Conservation (phyloP, 92 coral and sea anemone species). For the Zoanthus sociatus region DNA sequence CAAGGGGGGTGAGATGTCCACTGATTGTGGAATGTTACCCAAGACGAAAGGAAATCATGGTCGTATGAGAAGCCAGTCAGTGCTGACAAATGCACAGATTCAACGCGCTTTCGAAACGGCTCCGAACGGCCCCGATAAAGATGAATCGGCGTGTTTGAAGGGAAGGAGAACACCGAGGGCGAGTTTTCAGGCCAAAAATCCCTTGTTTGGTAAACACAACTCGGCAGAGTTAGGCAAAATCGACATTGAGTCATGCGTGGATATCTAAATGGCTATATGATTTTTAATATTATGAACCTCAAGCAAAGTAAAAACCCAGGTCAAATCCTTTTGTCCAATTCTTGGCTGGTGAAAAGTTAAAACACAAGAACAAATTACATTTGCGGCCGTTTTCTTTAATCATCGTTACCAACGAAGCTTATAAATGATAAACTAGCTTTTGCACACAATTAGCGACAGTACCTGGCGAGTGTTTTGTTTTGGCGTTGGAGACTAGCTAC, state of each 20-base stretch:
- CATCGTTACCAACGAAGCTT: too few relatives aligned
- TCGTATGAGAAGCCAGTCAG: constrained; percentile 36
- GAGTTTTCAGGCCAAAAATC: constrained; percentile 25
- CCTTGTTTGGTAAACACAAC: constrained; percentile 13
- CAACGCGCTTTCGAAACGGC: constrained; percentile 27
- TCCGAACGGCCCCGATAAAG: constrained; percentile 11
- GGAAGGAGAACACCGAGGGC: not conserved
- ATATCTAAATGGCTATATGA: not conserved
- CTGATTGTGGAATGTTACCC: constrained; percentile 1
- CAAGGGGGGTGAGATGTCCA: not conserved
- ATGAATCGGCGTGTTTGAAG: not conserved
- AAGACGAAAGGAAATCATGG: constrained; percentile 1
- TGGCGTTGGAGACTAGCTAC: too few relatives aligned
- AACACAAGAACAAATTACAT: too few relatives aligned
- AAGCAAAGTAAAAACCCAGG: not conserved
- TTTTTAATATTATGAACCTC: not conserved
- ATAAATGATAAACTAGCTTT: too few relatives aligned
- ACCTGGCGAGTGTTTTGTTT: too few relatives aligned
- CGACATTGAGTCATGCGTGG: constrained; percentile 28
- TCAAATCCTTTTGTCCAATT: too few relatives aligned
- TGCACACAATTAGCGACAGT: too few relatives aligned
- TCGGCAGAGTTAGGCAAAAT: constrained; percentile 29
- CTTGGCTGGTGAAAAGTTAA: too few relatives aligned
- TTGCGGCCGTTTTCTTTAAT: too few relatives aligned
- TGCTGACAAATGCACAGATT: constrained; percentile 39